Evolutionary conservation across 2,888 invertebrate species (phyloP).

Genomic region (Drosophila bunnanda): DNA sequence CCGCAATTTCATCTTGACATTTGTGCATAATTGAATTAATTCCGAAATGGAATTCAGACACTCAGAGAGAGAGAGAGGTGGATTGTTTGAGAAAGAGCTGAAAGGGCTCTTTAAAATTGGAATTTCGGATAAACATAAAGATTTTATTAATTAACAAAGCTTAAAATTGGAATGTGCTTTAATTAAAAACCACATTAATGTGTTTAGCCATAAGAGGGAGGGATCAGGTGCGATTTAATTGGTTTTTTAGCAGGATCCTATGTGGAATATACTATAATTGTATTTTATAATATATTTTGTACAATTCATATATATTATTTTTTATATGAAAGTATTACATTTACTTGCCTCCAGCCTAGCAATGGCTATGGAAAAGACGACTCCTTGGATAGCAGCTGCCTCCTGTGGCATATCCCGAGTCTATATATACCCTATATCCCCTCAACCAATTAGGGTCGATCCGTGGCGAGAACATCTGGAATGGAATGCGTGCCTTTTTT

Average conservation of each 20-base stretch:
- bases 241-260: no score
- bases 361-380: background rate
- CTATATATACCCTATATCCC: constrained; percentile 7
- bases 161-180: background rate
- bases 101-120: constrained; percentile 3
- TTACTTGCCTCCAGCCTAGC: background rate
- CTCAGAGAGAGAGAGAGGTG: background rate
- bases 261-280: no score
- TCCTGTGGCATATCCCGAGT: background rate
- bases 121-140: constrained; percentile 21
- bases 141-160: constrained; percentile 13
- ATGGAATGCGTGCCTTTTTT: constrained; percentile 37
- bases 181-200: background rate
- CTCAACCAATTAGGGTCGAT: constrained; percentile 15
- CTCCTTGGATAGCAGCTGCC: constrained; percentile 4
- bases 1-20: constrained; percentile 59
- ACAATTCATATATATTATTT: no score
- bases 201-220: background rate
- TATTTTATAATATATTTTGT: no score
- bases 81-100: background rate
- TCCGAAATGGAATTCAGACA: constrained; percentile 51
- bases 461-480: constrained; percentile 30
- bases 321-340: background rate
- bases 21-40: constrained; percentile 71
- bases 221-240: no score